phyloP scores from a whole-genome alignment of 2,888 invertebrate genomes.

The Sarcophaga rosellei region DNA sequence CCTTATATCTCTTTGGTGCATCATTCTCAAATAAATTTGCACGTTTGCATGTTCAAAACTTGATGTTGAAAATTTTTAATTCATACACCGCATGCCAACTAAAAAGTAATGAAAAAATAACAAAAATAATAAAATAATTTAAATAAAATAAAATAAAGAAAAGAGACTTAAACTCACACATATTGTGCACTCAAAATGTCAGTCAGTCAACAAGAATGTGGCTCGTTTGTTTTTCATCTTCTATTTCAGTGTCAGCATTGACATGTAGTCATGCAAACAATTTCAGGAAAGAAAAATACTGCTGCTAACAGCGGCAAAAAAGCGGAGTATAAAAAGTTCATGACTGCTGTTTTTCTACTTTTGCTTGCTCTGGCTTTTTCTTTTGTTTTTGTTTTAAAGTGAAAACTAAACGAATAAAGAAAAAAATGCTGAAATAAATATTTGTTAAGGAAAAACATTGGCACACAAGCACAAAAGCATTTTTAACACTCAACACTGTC shows the following conservation, averaged over 20 bases:
- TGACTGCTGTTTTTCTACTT: constrained; percentile 53
- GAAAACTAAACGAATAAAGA: constrained; percentile 36
- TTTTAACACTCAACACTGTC: constrained; percentile 69
- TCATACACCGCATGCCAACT: no score
- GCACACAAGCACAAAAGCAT: constrained; percentile 67
- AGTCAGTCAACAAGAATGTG: constrained; percentile 66
- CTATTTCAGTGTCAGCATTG: constrained; percentile 68
- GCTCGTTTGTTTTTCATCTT: constrained; percentile 68
- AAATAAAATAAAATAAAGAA: background rate
- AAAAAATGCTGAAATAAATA: constrained; percentile 56
- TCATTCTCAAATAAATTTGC: no score
- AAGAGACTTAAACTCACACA: constrained; percentile 30
- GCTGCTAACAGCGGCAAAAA: constrained; percentile 16
- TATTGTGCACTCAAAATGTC: constrained; percentile 68
- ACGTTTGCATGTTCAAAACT: no score
- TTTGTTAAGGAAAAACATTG: constrained; percentile 65
- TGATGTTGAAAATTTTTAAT: no score
- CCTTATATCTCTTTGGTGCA: no score
- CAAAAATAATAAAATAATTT: no score
- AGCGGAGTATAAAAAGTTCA: constrained; percentile 65
- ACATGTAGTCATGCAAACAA: constrained; percentile 69
- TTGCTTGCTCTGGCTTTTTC: background rate
- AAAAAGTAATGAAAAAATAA: no score
- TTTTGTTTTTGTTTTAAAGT: constrained; percentile 37
- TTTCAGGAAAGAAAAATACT: constrained; percentile 65